Evolutionary conservation across 2,888 invertebrate species (phyloP).

Genomic region (Acleris sparsana): DNA sequence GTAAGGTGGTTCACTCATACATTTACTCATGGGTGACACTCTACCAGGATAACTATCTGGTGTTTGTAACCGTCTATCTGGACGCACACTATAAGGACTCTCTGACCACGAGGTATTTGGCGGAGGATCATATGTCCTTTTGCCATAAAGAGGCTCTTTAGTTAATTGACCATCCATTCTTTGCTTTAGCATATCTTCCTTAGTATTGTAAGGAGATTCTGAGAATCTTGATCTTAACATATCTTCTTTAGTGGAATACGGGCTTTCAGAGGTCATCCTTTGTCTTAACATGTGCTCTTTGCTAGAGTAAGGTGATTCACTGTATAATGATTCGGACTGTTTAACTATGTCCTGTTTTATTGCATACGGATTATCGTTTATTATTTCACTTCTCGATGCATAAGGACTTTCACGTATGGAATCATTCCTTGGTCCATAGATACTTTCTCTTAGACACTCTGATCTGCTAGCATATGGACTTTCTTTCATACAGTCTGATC

Average conservation of each 20-base stretch:
- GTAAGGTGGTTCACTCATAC: conserved; percentile 79
- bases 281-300: conserved; percentile 75
- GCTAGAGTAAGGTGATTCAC: conserved; percentile 75
- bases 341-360: conserved; percentile 62
- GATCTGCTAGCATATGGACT: conserved; percentile 44
- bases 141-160: conserved; percentile 72
- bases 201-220: conserved; percentile 79
- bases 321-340: conserved; percentile 65
- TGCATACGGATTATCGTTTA: conserved; percentile 56
- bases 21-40: conserved; percentile 73
- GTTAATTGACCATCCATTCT: conserved; percentile 63
- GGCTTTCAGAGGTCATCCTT: conserved; percentile 69
- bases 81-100: conserved; percentile 67
- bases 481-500: conserved; percentile 41
- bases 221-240: conserved; percentile 79
- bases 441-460: conserved; percentile 32
- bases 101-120: conserved; percentile 72
- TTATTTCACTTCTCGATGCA: conserved; percentile 52
- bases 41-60: conserved; percentile 70
- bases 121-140: conserved; percentile 77
- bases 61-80: conserved; percentile 73
- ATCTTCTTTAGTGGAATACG: conserved; percentile 79
- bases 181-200: conserved; percentile 77
- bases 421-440: conserved; percentile 34
- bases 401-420: conserved; percentile 49